phyloP scores from a whole-genome alignment of 2,888 invertebrate genomes.

The Caenorhabditis japonica region DNA sequence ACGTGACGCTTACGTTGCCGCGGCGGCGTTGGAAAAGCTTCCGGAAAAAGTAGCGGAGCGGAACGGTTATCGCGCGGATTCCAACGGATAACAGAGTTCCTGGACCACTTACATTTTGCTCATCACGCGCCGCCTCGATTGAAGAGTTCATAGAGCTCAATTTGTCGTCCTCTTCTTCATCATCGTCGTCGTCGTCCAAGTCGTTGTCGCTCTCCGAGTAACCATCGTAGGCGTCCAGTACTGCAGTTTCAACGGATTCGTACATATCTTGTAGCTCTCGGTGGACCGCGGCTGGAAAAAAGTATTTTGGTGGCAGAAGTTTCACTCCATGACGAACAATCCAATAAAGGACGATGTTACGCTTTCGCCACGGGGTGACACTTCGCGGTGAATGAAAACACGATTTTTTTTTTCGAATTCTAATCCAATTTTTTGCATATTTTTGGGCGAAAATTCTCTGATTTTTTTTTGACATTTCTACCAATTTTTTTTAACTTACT shows the following conservation, averaged over 20 bases:
- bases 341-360: too few relatives aligned
- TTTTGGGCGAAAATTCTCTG: too few relatives aligned
- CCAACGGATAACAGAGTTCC: neutral
- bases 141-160: neutral
- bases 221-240: too few relatives aligned
- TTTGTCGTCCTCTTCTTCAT: neutral
- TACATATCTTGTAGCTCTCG: conserved; percentile 6
- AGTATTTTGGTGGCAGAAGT: too few relatives aligned
- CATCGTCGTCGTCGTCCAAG: neutral
- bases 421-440: too few relatives aligned
- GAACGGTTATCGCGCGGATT: neutral
- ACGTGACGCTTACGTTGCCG: neutral
- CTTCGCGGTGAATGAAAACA: too few relatives aligned
- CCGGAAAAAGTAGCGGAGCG: neutral
- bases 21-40: neutral
- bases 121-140: neutral
- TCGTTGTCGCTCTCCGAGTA: neutral
- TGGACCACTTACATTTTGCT: neutral
- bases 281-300: neutral
- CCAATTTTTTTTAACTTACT: too few relatives aligned
- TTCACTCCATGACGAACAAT: too few relatives aligned
- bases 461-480: too few relatives aligned
- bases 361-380: too few relatives aligned
- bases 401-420: too few relatives aligned
- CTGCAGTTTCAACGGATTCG: too few relatives aligned